Evolutionary conservation across 2,888 invertebrate species (phyloP), one percentile per base, ranked within the genome.

Genomic region (Ypsolopha scabrella): DNA sequence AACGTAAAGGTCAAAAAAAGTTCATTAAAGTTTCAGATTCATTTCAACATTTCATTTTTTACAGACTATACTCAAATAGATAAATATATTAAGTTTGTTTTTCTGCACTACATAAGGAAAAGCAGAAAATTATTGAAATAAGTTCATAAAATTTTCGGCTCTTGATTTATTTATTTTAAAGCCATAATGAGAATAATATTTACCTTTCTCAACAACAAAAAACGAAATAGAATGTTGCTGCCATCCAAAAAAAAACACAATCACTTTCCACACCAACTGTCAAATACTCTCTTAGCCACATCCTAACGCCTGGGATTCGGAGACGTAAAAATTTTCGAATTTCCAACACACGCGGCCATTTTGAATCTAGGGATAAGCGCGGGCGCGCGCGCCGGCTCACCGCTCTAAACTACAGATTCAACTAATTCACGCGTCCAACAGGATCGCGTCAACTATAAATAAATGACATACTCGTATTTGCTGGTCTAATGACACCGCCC

Each of bases 361-460:
- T 56, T 55, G 48, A 48, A 51, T 49, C 24, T 9, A 24, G 24
- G 24, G 24, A 24, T 24, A 51, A 57, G 59, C 52, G 56, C 66
- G 63, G 59, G 79, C 80, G 80, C 80, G 73, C 75, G 73, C 77
- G 70, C 72, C 64, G 68, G 63, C 61, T 60, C 63, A 59, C 65
- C 44, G 54, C 41, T 14, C 58, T 55, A 60, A 58, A 72, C 67
- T 68, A 67, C 65, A 57, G 62, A 60, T 60, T 68, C 69, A 60
- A 65, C 71, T 75, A 72, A 74, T 70, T 68, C 68, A 64, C 63
- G 65, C 69, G 70, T 68, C 68, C 66, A 62, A 61, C 68, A 66
- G 67, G 64, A 46, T 57, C 24, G 60, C 65, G 63, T 59, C 62
- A 61, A 63, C 74, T 79, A 79, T 77, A 72, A 78, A 80, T 80